Base-by-base conservation (phyloP, 2,888 invertebrate species). In the Lottia scabra region DNA sequence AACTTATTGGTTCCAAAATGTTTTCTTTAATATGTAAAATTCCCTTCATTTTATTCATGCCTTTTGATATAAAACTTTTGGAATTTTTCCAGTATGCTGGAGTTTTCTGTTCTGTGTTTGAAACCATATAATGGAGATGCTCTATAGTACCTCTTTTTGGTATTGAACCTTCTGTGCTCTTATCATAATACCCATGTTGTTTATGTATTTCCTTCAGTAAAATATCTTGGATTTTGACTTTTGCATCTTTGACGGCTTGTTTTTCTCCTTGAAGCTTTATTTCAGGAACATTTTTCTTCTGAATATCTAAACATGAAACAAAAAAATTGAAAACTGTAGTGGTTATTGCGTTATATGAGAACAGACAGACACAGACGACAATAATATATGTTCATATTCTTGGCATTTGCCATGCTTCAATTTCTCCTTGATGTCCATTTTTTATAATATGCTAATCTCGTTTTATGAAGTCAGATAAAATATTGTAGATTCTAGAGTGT, bases 51-150 rank as follows among this genome's bases (percentile, higher is more conserved):
- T n/a, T n/a, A n/a, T n/a, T n/a, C n/a, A n/a, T n/a, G n/a, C n/a
- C 5, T 12, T 63, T 27, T 27, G 43, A 23, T 45, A 27, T 68
- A 0, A 0, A 30, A 19, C 26, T 12, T 8, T 64, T 68, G 27
- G 73, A 75, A 10, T 75, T 56, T 63, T 68, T 74, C 80, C 80
- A 80, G 68, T 80, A 80, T 0, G 68, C 38, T 0, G 80, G 78
- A 6, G 71, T 44, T 13, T 64, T 56, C 38, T 71, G 75, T 16
- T 78, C 69, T 62, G 68, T 69, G 1, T 63, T 48, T 27, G 72
- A 45, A 5, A 75, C 78, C 77, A 78, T 75, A 23, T 71, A 38
- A 62, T 73, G 44, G 10, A 77, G 44, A 70, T 75, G 78, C 38
- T 80, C 78, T 6, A 30, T 1, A 0, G 78, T 75, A 27, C 73